Conservation (phyloP, 2,888 invertebrate genomes). For the Drosophila fulvimacula region DNA sequence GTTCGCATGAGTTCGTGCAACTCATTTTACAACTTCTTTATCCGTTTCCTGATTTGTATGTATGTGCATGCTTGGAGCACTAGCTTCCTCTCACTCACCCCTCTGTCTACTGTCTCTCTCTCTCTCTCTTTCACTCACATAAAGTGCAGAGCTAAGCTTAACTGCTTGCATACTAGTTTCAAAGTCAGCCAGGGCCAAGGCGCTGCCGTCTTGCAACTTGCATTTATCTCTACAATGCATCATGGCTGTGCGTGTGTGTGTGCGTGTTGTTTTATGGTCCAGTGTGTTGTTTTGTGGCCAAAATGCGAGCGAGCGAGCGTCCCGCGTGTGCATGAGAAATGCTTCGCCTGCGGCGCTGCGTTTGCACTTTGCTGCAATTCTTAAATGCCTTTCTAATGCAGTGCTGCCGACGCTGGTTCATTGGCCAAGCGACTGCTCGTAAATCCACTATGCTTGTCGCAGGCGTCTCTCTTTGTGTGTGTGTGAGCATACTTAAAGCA, state of each 20-base stretch:
- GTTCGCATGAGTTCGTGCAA: slow-evolving; percentile 58
- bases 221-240: slow-evolving; percentile 44
- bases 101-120: slow-evolving; percentile 26
- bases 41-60: slow-evolving; percentile 63
- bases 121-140: slow-evolving; percentile 3
- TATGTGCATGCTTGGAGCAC: slow-evolving; percentile 60
- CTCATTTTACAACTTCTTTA: slow-evolving; percentile 75
- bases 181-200: slow-evolving; percentile 62
- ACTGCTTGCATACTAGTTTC: slow-evolving; percentile 70
- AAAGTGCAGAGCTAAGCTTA: slow-evolving; percentile 59
- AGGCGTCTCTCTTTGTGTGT: not conserved
- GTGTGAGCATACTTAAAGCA: not conserved
- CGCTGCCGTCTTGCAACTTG: slow-evolving; percentile 56
- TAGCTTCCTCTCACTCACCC: slow-evolving; percentile 22
- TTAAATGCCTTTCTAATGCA: slow-evolving; percentile 60
- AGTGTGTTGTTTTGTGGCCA: slow-evolving; percentile 73
- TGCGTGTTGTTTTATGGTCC: slow-evolving; percentile 56
- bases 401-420: slow-evolving; percentile 27
- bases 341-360: slow-evolving; percentile 57
- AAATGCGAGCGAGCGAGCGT: slow-evolving; percentile 42
- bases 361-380: slow-evolving; percentile 67
- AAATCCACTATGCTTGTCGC: slow-evolving; percentile 49
- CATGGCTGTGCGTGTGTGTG: slow-evolving; percentile 8
- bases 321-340: slow-evolving; percentile 61
- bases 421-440: slow-evolving; percentile 36